Conservation (phyloP, 2,888 invertebrate genomes). For the Drosophila atripex region DNA sequence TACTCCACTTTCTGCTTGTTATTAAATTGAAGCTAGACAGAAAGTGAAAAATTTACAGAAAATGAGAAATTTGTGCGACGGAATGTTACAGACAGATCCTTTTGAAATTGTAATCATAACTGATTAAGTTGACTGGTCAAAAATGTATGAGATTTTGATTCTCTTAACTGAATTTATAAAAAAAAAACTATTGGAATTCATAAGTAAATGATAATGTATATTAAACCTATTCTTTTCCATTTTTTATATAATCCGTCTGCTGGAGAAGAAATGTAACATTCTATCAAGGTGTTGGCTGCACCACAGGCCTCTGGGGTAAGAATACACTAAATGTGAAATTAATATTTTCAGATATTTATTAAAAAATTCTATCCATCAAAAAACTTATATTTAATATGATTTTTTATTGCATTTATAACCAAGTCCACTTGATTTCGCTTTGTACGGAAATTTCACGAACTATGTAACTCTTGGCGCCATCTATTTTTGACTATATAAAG, state of each 20-base stretch:
- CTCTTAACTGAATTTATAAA: no score
- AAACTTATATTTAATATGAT: no score
- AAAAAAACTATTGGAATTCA: no score
- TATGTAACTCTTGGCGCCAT: not conserved
- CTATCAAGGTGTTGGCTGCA: no score
- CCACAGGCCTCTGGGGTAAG: no score
- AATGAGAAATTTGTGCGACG: constrained; percentile 6
- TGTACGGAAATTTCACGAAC: not conserved
- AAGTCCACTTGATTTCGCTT: not conserved
- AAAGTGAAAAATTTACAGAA: constrained; percentile 19
- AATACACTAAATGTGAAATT: no score
- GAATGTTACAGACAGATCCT: constrained; percentile 42
- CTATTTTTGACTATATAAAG: not conserved
- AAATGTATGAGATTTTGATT: constrained; percentile 13
- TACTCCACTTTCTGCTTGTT: constrained; percentile 31
- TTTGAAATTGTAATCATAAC: not conserved
- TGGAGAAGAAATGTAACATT: no score
- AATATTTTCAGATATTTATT: no score
- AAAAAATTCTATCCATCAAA: no score
- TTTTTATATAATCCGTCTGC: no score
- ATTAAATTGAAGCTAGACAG: constrained; percentile 62
- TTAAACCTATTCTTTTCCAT: no score
- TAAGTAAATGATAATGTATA: no score
- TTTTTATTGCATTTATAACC: not conserved
- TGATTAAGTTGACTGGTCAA: constrained; percentile 38